Evolutionary conservation across 2,113 vertebrate species (phyloP).

Genomic region (Penelope pileata): DNA sequence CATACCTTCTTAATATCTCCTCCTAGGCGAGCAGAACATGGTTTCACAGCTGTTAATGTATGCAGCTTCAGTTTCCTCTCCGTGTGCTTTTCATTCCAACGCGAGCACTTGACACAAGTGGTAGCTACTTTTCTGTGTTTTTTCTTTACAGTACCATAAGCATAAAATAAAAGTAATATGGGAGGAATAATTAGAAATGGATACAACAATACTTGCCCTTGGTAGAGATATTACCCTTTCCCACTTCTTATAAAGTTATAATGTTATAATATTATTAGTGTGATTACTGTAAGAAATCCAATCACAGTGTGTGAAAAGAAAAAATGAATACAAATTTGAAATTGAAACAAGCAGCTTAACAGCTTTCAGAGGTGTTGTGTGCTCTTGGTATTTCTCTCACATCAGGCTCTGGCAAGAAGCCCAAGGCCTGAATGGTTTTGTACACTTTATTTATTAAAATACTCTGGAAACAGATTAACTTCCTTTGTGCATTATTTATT

Average conservation of each 20-base stretch:
- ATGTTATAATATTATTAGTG: slow-evolving; percentile 6
- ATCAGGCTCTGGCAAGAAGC: slow-evolving; percentile 21
- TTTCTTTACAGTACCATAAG: background rate
- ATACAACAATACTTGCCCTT: background rate
- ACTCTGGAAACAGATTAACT: slow-evolving; percentile 49
- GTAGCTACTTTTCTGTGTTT: background rate
- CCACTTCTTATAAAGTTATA: slow-evolving; percentile 11
- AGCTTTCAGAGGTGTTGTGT: background rate
- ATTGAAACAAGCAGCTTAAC: slow-evolving; percentile 23
- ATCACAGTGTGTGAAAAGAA: background rate
- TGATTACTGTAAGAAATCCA: slow-evolving; percentile 27
- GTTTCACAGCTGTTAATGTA: background rate
- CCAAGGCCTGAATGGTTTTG: slow-evolving; percentile 36
- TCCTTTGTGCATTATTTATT: slow-evolving; percentile 65
- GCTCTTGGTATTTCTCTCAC: slow-evolving; percentile 24
- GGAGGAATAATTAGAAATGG: background rate
- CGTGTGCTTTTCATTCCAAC: background rate
- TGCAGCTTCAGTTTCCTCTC: background rate
- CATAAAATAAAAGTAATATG: background rate
- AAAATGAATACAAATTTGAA: slow-evolving; percentile 44
- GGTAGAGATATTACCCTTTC: background rate
- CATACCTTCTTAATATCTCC: background rate
- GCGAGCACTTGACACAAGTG: background rate
- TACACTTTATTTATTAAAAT: slow-evolving; percentile 64
- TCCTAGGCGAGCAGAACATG: background rate